phyloP scores from a whole-genome alignment of 2,113 vertebrate genomes.

The Hippocampus mohnikei region DNA sequence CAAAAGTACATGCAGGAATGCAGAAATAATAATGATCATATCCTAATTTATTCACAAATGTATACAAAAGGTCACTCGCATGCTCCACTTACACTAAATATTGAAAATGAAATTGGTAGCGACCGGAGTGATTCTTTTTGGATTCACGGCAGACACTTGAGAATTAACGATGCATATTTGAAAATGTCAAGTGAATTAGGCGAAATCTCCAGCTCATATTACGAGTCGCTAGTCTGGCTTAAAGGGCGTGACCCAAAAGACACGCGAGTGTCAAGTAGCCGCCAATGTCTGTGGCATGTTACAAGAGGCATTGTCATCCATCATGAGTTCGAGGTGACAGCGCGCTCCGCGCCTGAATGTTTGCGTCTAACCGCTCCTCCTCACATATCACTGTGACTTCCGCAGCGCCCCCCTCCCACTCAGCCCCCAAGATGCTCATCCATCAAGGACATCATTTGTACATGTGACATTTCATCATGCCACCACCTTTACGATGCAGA shows the following conservation, averaged over 20 bases:
- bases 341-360: slow-evolving; percentile 17
- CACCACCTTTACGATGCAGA: background rate
- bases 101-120: slow-evolving; percentile 15
- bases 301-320: slow-evolving; percentile 41
- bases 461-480: slow-evolving; percentile 23
- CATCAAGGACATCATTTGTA: slow-evolving; percentile 52
- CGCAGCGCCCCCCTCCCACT: background rate
- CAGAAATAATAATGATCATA: no score
- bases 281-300: slow-evolving; percentile 21
- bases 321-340: slow-evolving; percentile 37
- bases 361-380: slow-evolving; percentile 23
- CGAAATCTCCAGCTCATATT: slow-evolving; percentile 56
- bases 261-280: slow-evolving; percentile 28
- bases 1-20: no score
- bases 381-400: slow-evolving; percentile 19
- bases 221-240: slow-evolving; percentile 49
- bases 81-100: slow-evolving; percentile 2
- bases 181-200: slow-evolving; percentile 69
- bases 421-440: slow-evolving; percentile 23
- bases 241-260: slow-evolving; percentile 9
- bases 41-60: background rate
- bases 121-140: slow-evolving; percentile 22
- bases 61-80: background rate
- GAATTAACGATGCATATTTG: slow-evolving; percentile 50
- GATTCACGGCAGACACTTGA: slow-evolving; percentile 31